Evolutionary conservation across 2,797 vertebrate genomes (phyloP), one percentile per base, ranked within the genome.

Genomic region (Galagoides demidoff): DNA sequence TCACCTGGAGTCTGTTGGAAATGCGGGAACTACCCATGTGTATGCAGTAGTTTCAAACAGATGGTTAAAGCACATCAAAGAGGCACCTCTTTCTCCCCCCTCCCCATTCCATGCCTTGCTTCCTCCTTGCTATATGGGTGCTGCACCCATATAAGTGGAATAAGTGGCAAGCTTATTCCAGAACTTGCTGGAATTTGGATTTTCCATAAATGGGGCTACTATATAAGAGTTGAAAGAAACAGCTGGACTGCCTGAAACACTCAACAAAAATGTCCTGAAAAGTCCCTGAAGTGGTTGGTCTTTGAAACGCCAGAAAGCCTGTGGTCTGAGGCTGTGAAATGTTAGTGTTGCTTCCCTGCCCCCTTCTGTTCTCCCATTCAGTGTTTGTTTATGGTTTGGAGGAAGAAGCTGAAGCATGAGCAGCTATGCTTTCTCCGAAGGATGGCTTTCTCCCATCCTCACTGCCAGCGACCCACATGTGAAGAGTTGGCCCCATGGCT

Each of bases 391-490:
- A 66, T 27, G 7, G 19, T 70, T 77, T 55, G 3, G 57, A 81
- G 66, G 6, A 43, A 27, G 66, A 76, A 64, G 59, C 37, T 3
- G 2, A 13, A 37, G 25, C 8, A 20, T 37, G 39, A 82, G n/a
- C 7, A 17, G 6, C 31, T 7, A 20, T 59, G 34, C n/a, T 64
- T 59, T 86, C 31, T 59, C 29, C 23, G 70, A 78, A 86, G n/a
- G 12, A 16, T 5, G 5, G 0, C 17, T 27, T 88, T 78, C 85
- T 86, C 20, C 55, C n/a, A 13, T 2, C 39, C 77, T 63, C 5
- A 2, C 63, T 61, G 19, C 37, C 34, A 39, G 29, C 16, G 52
- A 73, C 7, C 13, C 1, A 0, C 1, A 0, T 45, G 17, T 37
- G 9, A 37, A 45, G 63, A 45, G 45, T 9, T 29, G 11, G 25